These are phyloP conservation scores for Dinothrombium tinctorium DNA, from an alignment of 1,140 invertebrate genomes.

Conservation along the genomic window DNA sequence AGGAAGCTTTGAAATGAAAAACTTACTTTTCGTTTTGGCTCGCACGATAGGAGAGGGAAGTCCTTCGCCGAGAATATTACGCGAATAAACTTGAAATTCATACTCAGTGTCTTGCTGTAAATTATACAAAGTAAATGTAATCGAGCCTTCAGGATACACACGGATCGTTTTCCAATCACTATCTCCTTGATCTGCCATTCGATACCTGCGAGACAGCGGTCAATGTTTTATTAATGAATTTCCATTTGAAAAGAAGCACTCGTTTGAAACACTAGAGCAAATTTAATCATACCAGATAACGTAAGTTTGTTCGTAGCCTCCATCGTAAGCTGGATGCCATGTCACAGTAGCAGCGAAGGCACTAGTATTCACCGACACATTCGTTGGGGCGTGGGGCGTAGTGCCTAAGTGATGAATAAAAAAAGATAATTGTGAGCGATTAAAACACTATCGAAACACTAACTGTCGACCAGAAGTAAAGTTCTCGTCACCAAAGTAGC, in stretches of 20 bases:
- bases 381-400: constrained; percentile 84
- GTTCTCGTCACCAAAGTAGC: constrained; percentile 70
- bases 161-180: constrained; percentile 63
- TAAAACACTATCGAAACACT: too few species aligned
- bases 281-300: constrained; percentile 6
- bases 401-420: constrained; percentile 33
- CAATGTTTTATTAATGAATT: neutral
- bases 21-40: constrained; percentile 60
- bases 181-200: constrained; percentile 17
- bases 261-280: neutral
- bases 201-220: constrained; percentile 29
- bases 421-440: neutral
- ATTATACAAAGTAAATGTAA: constrained; percentile 66
- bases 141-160: constrained; percentile 61
- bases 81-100: constrained; percentile 86
- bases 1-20: too few species aligned
- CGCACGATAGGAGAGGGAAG: constrained; percentile 79
- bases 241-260: neutral
- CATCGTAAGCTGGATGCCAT: constrained; percentile 84
- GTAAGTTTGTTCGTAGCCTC: constrained; percentile 73
- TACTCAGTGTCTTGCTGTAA: constrained; percentile 69
- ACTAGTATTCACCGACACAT: constrained; percentile 55
- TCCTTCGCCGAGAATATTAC: constrained; percentile 75
- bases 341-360: constrained; percentile 65
- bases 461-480: constrained; percentile 60